Evolutionary conservation across 2,888 invertebrate genomes (phyloP).

Genomic region (Lasioglossum malachurum): DNA sequence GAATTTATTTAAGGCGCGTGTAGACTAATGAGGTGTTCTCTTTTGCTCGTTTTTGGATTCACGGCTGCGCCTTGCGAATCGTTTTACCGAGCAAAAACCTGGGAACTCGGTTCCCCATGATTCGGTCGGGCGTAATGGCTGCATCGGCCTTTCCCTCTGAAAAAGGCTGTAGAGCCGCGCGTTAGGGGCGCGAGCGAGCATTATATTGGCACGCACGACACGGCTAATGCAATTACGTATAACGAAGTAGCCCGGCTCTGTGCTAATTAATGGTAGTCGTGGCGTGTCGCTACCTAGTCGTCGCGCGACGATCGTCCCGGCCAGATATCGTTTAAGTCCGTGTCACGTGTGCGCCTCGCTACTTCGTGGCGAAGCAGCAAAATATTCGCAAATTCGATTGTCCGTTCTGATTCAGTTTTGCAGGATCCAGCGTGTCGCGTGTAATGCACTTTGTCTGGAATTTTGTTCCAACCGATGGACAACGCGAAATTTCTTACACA

Average conservation of each 20-base stretch:
- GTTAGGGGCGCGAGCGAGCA: constrained; percentile 38
- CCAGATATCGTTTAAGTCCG: constrained; percentile 32
- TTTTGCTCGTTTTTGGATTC: background rate
- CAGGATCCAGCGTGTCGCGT: background rate
- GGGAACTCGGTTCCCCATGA: background rate
- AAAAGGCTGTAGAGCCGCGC: constrained; percentile 20
- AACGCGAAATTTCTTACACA: background rate
- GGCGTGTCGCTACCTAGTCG: constrained; percentile 35
- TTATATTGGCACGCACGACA: constrained; percentile 57
- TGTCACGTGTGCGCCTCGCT: background rate
- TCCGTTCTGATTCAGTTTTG: background rate
- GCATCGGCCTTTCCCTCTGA: background rate
- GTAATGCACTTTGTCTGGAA: background rate
- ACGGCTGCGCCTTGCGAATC: background rate
- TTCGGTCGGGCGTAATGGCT: constrained; percentile 7
- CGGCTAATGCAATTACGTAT: constrained; percentile 72
- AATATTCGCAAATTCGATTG: constrained; percentile 25
- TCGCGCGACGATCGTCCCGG: constrained; percentile 42
- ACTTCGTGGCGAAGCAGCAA: background rate
- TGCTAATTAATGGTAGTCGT: constrained; percentile 74
- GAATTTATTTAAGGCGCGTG: background rate
- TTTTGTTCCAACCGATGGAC: background rate
- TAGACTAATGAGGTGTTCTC: background rate
- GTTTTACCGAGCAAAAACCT: background rate
- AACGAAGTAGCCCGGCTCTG: constrained; percentile 75